Evolutionary conservation across 2,797 vertebrate genomes (phyloP).

Genomic region (Odontamblyopus rebecca): DNA sequence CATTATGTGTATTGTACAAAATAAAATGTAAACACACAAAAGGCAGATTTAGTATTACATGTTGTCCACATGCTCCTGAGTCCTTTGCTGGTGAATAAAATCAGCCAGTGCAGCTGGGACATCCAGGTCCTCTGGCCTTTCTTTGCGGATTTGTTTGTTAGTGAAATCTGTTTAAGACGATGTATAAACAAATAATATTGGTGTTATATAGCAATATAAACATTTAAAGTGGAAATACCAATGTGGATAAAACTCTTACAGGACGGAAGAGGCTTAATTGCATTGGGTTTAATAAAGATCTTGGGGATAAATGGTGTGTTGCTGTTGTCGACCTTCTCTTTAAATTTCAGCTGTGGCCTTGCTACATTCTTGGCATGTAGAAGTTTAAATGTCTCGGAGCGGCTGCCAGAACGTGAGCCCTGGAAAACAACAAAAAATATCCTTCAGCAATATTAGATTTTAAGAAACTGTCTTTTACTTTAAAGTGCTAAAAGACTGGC

Average conservation of each 20-base stretch:
- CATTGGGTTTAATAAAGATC: constrained; percentile 95
- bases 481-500: constrained; percentile 7
- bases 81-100: constrained; percentile 94
- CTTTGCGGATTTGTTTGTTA: constrained; percentile 81
- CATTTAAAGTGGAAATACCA: background rate
- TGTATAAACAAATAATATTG: background rate
- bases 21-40: background rate
- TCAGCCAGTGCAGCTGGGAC: constrained; percentile 93
- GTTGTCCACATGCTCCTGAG: constrained; percentile 87
- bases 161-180: constrained; percentile 76
- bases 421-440: constrained; percentile 48
- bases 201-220: background rate
- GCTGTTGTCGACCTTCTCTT: constrained; percentile 93
- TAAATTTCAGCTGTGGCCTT: constrained; percentile 93
- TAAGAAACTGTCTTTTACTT: background rate
- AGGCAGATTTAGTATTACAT: constrained; percentile 77
- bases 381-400: constrained; percentile 86
- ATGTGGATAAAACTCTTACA: constrained; percentile 71
- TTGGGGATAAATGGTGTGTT: constrained; percentile 94
- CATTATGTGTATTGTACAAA: background rate
- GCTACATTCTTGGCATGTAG: constrained; percentile 92
- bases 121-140: constrained; percentile 89
- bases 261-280: constrained; percentile 86
- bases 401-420: constrained; percentile 76
- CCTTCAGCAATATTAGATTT: constrained; percentile 14